Conservation (phyloP, 2,113 vertebrate species). For the Melanerpes aurifrons region DNA sequence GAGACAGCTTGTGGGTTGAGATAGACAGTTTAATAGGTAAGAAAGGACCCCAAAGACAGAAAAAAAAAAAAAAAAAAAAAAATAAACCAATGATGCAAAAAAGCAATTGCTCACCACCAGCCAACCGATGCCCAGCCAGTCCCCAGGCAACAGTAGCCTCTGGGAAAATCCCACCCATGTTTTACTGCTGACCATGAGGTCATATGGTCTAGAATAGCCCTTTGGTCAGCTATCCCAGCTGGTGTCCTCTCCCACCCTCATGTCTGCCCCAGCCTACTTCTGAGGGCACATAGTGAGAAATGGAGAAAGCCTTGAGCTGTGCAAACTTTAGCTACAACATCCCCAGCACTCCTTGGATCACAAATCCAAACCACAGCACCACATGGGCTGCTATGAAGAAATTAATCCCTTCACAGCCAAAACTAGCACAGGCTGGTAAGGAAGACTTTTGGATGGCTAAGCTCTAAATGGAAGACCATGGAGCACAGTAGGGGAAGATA, state of each 20-base stretch:
- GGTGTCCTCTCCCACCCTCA: not conserved
- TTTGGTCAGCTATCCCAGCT: not conserved
- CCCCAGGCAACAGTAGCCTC: not conserved
- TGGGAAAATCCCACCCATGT: not conserved
- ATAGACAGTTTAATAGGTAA: not conserved
- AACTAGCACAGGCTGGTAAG: not conserved
- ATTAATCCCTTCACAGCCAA: not conserved
- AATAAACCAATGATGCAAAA: not conserved
- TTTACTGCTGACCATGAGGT: not conserved
- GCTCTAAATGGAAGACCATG: not conserved
- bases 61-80: not conserved
- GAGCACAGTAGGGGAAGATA: not conserved
- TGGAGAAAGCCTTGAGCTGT: not conserved
- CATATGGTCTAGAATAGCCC: not conserved
- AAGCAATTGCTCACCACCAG: not conserved
- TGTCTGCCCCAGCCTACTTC: not conserved
- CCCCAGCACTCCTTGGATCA: not conserved
- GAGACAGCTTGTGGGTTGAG: not conserved
- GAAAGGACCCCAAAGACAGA: not conserved
- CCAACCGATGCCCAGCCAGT: not conserved
- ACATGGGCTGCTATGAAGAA: not conserved
- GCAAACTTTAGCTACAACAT: not conserved
- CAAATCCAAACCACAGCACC: not conserved
- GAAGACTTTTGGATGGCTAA: not conserved
- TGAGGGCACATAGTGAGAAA: not conserved